Percentiles rank a stretch among this genome's conserved stretches.
Conservation (phyloP, 2,888 invertebrate genomes). For the Polyommatus icarus region DNA sequence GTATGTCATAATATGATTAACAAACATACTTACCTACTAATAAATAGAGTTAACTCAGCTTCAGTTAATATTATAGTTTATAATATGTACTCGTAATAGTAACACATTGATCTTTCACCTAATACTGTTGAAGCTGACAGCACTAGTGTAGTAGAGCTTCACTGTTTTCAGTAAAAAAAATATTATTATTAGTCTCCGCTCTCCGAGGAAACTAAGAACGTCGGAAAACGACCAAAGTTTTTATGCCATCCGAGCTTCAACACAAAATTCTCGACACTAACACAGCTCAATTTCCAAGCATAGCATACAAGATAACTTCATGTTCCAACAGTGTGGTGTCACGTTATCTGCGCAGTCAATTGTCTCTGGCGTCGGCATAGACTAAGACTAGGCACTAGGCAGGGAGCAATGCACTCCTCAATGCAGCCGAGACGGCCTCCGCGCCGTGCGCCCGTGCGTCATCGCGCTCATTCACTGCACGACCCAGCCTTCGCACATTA, state of each 20-base stretch:
- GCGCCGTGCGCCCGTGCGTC: constrained; percentile 51
- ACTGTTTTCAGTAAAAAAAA: background rate
- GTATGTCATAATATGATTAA: constrained; percentile 1
- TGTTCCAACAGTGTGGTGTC: background rate
- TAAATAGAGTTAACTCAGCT: background rate
- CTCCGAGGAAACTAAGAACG: background rate
- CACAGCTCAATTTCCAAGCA: background rate
- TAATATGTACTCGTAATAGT: background rate
- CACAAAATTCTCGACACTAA: background rate
- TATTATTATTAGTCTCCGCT: no score
- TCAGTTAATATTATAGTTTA: background rate
- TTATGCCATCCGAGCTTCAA: background rate
- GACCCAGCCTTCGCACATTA: constrained; percentile 22
- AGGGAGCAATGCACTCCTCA: constrained; percentile 47
- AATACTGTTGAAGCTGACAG: background rate
- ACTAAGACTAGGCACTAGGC: constrained; percentile 35
- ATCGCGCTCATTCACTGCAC: constrained; percentile 37
- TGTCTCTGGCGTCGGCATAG: constrained; percentile 39
- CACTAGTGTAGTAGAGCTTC: background rate
- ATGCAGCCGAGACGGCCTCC: constrained; percentile 48
- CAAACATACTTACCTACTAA: background rate
- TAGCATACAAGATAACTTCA: background rate
- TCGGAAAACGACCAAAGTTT: background rate
- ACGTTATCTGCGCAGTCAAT: constrained; percentile 32
- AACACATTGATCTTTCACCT: background rate